phyloP scores from a whole-genome alignment of 2,113 vertebrate species.

The Shinisaurus crocodilurus region DNA sequence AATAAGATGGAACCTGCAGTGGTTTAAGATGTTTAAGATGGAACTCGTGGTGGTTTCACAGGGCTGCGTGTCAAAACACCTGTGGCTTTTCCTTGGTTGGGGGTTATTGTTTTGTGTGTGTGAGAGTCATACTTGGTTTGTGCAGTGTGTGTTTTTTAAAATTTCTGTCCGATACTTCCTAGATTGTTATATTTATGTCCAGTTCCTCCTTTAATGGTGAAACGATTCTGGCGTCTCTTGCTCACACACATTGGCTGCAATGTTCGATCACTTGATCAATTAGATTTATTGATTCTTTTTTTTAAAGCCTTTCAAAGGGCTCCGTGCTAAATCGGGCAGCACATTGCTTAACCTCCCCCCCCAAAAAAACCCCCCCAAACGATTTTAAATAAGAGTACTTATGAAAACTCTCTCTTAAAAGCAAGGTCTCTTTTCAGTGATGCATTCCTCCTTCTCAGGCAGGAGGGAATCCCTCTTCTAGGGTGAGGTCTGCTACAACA shows the following conservation, averaged over 20 bases:
- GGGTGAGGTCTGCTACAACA: neutral
- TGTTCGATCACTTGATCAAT: neutral
- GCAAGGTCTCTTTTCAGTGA: neutral
- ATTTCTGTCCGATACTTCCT: neutral
- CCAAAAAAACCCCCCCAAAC: no score
- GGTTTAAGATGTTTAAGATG: neutral
- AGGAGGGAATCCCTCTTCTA: neutral
- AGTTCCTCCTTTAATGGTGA: neutral
- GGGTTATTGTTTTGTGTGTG: no score
- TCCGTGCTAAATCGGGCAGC: neutral
- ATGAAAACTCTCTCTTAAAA: neutral
- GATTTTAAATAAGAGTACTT: neutral
- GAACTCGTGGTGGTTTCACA: neutral
- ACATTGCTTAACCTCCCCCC: no score
- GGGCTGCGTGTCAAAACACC: neutral
- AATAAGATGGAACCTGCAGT: no score
- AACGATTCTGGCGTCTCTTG: no score
- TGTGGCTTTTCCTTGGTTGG: no score
- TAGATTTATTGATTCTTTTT: neutral
- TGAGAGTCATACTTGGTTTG: no score
- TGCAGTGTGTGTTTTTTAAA: neutral
- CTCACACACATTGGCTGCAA: neutral
- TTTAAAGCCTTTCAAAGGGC: neutral
- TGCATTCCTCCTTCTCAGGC: no score
- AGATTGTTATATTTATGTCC: no score